Conservation (phyloP, 2,797 vertebrate species). For the Hemibagrus guttatus region DNA sequence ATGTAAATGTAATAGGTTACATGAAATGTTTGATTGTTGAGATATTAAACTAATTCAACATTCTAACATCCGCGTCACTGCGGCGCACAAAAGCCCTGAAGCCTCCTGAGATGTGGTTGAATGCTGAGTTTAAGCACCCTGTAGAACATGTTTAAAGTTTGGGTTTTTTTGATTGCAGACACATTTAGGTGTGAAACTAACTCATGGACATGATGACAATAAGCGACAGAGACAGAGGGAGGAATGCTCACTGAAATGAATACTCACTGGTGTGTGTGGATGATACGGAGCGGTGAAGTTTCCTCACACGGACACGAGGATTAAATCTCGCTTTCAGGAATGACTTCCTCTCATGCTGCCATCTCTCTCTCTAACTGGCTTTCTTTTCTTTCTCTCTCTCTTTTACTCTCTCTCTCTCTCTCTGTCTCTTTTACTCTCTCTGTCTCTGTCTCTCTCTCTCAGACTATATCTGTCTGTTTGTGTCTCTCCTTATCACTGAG, state of each 20-base stretch:
- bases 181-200: no score
- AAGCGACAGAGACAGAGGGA: neutral
- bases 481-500: neutral
- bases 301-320: neutral
- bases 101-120: no score
- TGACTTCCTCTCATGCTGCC: neutral
- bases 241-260: neutral
- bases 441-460: neutral
- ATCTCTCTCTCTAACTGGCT: neutral
- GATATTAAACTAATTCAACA: no score
- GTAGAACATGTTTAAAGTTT: no score
- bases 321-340: neutral
- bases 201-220: no score
- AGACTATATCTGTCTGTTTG: slow-evolving; percentile 1
- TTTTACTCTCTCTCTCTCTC: neutral
- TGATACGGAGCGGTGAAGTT: neutral
- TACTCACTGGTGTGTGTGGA: neutral
- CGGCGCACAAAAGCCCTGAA: no score
- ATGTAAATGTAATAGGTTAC: no score
- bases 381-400: neutral
- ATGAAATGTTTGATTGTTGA: no score
- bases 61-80: no score
- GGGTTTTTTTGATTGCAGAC: no score
- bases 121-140: no score
- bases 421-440: neutral